These are phyloP conservation scores for Colinus virginianus DNA, from an alignment of 2,113 vertebrate species.

Conservation along the genomic window DNA sequence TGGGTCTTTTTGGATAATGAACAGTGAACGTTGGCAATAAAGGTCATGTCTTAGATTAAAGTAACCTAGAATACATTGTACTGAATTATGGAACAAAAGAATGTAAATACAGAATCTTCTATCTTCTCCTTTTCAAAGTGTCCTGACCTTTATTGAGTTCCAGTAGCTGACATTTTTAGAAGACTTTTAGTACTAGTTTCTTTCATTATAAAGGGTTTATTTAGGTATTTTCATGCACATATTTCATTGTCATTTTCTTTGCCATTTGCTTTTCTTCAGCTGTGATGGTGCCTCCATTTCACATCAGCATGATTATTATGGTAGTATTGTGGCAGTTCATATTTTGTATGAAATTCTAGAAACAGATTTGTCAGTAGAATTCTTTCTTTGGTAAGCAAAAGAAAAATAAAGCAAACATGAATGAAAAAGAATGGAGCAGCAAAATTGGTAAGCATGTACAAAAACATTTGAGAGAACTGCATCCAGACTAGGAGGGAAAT, in stretches of 20 bases:
- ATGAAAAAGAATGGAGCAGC: background rate
- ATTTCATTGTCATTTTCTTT: conserved; percentile 4
- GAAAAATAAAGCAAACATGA: background rate
- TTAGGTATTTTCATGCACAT: background rate
- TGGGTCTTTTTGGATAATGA: background rate
- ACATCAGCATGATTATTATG: background rate
- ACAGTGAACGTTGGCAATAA: background rate
- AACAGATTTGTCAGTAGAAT: background rate
- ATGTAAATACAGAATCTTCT: conserved; percentile 42
- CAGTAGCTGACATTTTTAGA: conserved; percentile 53
- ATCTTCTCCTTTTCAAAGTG: conserved; percentile 38
- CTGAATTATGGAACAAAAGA: conserved; percentile 3
- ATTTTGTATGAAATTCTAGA: background rate
- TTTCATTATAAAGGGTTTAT: conserved; percentile 53
- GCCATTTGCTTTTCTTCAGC: conserved; percentile 3
- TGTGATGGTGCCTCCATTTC: background rate
- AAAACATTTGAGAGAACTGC: background rate
- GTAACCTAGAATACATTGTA: background rate
- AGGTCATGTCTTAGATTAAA: conserved; percentile 15
- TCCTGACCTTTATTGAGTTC: conserved; percentile 54
- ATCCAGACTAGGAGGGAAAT: background rate
- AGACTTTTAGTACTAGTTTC: conserved; percentile 33
- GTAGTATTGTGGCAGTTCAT: background rate
- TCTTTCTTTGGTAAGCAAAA: background rate
- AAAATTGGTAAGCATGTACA: background rate